Conservation (phyloP, 2,888 invertebrate species). For the Chironomus riparius region DNA sequence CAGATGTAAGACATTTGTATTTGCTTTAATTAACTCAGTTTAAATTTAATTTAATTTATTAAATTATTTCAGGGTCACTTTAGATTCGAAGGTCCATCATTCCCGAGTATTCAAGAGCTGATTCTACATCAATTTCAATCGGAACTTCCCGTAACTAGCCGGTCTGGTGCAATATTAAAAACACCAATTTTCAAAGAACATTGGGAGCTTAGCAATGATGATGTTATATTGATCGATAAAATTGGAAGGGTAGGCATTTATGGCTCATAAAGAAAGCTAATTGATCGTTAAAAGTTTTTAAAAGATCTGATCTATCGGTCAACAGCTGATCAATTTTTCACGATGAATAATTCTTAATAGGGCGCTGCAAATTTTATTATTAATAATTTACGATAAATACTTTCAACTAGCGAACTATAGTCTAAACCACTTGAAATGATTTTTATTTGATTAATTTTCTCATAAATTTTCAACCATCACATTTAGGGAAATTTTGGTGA, state of each 20-base stretch:
- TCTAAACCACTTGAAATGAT: background rate
- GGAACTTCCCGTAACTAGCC: conserved; percentile 79
- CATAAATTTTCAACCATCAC: background rate
- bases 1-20: conserved; percentile 54
- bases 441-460: background rate
- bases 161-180: conserved; percentile 81
- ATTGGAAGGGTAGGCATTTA: conserved; percentile 66
- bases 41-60: background rate
- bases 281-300: background rate
- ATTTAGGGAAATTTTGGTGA: conserved; percentile 93
- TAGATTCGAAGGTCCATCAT: conserved; percentile 88
- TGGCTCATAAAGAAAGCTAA: conserved; percentile 36
- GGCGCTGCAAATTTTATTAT: no score
- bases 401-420: background rate
- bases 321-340: background rate
- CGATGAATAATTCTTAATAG: no score
- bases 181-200: conserved; percentile 80
- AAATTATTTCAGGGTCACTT: conserved; percentile 64
- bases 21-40: background rate
- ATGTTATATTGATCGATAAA: conserved; percentile 83
- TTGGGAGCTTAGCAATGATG: conserved; percentile 95
- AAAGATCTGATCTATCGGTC: conserved; percentile 1
- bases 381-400: no score
- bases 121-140: conserved; percentile 82
- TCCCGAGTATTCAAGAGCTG: conserved; percentile 81